Evolutionary conservation across 1,140 invertebrate genomes (phyloP), one percentile per base, ranked within the genome.

Genomic region (Streblospio benedicti): DNA sequence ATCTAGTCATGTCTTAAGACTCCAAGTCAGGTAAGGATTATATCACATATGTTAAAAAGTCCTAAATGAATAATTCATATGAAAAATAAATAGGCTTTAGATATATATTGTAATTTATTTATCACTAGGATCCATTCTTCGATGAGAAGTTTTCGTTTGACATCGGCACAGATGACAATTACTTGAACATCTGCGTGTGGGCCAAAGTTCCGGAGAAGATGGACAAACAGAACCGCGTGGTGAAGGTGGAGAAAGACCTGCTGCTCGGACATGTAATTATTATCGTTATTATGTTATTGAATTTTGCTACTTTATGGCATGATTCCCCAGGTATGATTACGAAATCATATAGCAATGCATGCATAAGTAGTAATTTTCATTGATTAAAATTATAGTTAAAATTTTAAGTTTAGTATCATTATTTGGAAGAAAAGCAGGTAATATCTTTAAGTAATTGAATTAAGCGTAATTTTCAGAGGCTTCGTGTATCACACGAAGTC

Each of bases 121-220:
- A n/a, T n/a, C n/a, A n/a, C n/a, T 50, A 83, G 71, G 75, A 88
- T 14, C 85, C 89, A 32, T 74, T 81, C 0, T 89, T 90, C 62
- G 83, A 90, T 55, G 89, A 93, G 67, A 83, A 86, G 56, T 86
- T 85, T 62, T 82, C 80, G 54, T 82, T 93, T 83, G 77, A 85
- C 79, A 77, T 83, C 79, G 75, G 86, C 78, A 80, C 84, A 73
- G 71, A 87, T 75, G 83, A 83, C 69, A 85, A 83, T 58, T 93
- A 86, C 75, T 79, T 93, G 38, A 93, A 92, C 76, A 76, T 93
- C 0, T 89, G 89, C 61, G 84, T 92, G 0, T 92, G 89, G 88
- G 71, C 67, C 60, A 65, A 66, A 20, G 66, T 64, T 32, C 63
- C 65, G 23, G 68, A 69, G 30, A 71, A 70, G 63, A 25, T 65